Percentiles rank a stretch among this genome's conserved stretches.
Evolutionary conservation across 2,888 invertebrate genomes (phyloP).

Genomic region (Allygus modestus): DNA sequence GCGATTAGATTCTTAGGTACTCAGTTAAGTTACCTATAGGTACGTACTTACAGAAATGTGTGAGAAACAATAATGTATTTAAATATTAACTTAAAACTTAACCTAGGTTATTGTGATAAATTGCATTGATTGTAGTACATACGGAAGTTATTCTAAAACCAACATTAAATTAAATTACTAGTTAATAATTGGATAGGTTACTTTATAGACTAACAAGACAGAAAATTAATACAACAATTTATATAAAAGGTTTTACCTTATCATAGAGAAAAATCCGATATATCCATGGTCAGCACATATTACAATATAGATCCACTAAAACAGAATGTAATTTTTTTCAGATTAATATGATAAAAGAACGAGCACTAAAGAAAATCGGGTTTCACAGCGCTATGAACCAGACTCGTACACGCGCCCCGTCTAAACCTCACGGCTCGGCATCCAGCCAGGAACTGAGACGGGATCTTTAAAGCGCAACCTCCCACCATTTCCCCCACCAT

Average conservation of each 20-base stretch:
- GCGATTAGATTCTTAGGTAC: too few species aligned
- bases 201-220: too few species aligned
- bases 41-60: too few species aligned
- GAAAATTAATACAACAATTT: too few species aligned
- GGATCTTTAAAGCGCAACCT: conserved; percentile 31
- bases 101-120: too few species aligned
- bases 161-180: too few species aligned
- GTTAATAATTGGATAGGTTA: too few species aligned
- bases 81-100: too few species aligned
- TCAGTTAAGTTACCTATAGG: too few species aligned
- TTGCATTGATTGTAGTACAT: too few species aligned
- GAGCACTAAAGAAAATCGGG: conserved; percentile 9
- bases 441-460: conserved; percentile 32
- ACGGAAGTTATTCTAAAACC: too few species aligned
- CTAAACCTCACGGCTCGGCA: conserved; percentile 6
- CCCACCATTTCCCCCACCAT: conserved; percentile 36
- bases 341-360: neutral
- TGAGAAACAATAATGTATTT: too few species aligned
- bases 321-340: neutral
- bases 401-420: neutral
- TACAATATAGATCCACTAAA: neutral
- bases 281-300: conserved; percentile 37
- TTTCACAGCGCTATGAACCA: neutral
- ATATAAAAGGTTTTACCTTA: conserved; percentile 35
- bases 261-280: conserved; percentile 4